Base-by-base conservation (phyloP, 2,888 invertebrate species). In the Rhabditophanes sp. region DNA sequence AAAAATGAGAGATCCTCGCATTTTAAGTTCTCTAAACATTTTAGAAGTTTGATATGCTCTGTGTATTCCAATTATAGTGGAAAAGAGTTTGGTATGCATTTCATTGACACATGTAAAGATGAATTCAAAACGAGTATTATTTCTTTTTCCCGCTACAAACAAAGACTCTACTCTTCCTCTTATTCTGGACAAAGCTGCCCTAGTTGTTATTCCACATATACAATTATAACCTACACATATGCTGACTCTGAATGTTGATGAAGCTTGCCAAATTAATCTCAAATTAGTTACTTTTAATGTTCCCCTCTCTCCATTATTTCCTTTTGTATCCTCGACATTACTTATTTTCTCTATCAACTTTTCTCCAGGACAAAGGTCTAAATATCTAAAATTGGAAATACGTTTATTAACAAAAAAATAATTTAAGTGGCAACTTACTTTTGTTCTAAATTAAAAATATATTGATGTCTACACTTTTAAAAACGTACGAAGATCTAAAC, bases 291-390 rank as follows among this genome's bases (percentile, higher is more conserved):
- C 75, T 33, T 85, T 74, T 58, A 90, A 71, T 28, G 80, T 59
- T 14, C 73, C 93, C 51, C 78, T 76, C 53, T 83, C 83, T 0
- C 90, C 88, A 34, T 80, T 79, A 71, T 93, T 93, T 5, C 90
- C 90, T 70, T 96, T 96, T 0, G 85, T 85, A 63, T 96, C 93
- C 69, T 96, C 96, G 19, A 96, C 80, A 14, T 82, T 78, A 53
- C 85, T 82, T 30, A 93, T 74, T 44, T 78, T 75, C 60, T 88
- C 87, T 42, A 93, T 78, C 30, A 83, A 72, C 62, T 79, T 78
- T 69, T 88, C 87, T 0, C 85, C 85, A 1, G 76, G 66, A 32
- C 79, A 73, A 50, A 82, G 71, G 48, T 75, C 76, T 68, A 85
- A 73, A 64, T 82, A 78, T 23, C 83, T 83, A 63, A 24, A 71